Percentiles rank a stretch among this genome's conserved stretches.
Conservation (phyloP, 92 coral and sea anemone species). For the Plumapathes pennacea region DNA sequence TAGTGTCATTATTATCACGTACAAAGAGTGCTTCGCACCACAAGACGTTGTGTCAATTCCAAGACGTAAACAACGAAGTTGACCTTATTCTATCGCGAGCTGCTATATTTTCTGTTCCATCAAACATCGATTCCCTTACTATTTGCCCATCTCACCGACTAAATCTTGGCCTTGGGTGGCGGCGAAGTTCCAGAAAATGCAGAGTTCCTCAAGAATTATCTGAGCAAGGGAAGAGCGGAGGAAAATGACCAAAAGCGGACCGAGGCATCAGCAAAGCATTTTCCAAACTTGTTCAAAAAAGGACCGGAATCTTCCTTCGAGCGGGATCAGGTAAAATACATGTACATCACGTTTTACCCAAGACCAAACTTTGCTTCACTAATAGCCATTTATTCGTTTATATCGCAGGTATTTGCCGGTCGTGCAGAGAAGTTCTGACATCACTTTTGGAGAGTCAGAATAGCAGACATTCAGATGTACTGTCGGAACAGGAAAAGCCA, state of each 20-base stretch:
- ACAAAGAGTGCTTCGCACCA: background rate
- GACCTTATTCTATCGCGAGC: slow-evolving; percentile 40
- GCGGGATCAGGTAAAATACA: too few species aligned
- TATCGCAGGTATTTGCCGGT: too few species aligned
- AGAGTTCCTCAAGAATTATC: slow-evolving; percentile 22
- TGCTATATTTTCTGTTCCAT: slow-evolving; percentile 7
- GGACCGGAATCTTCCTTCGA: too few species aligned
- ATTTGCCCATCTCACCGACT: slow-evolving; percentile 38
- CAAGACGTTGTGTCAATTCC: slow-evolving; percentile 8
- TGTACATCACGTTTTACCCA: too few species aligned
- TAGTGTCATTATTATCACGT: too few species aligned
- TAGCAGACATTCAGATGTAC: too few species aligned
- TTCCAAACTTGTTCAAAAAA: too few species aligned
- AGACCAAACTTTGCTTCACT: too few species aligned
- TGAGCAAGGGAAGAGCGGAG: slow-evolving; percentile 5
- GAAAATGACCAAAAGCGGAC: slow-evolving; percentile 21
- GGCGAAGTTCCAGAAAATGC: slow-evolving; percentile 19
- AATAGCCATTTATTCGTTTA: too few species aligned
- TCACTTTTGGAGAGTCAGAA: too few species aligned
- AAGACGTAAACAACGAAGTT: slow-evolving; percentile 23
- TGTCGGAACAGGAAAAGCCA: too few species aligned
- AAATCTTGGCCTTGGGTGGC: slow-evolving; percentile 38
- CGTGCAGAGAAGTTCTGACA: too few species aligned
- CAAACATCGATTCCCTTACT: slow-evolving; percentile 5
- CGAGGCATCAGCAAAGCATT: slow-evolving; percentile 39